Conservation (phyloP, 2,888 invertebrate species). For the Meandrusa payeni region DNA sequence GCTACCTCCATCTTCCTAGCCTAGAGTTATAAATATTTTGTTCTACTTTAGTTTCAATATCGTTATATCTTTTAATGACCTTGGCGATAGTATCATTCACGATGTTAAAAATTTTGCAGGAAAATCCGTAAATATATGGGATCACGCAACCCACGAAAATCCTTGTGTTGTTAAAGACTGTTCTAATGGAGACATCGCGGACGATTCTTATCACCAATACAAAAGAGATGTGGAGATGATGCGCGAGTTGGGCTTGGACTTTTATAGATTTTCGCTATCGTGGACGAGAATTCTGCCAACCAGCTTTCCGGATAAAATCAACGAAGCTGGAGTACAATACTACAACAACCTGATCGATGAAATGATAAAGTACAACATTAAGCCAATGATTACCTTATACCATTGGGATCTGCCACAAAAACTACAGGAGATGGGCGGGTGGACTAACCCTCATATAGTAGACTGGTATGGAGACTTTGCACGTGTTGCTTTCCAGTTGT, state of each 20-base stretch:
- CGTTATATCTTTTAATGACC: no score
- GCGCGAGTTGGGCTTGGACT: constrained; percentile 53
- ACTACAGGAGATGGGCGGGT: constrained; percentile 71
- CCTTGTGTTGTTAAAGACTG: constrained; percentile 67
- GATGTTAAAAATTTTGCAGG: constrained; percentile 49
- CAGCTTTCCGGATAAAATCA: constrained; percentile 48
- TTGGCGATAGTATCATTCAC: no score
- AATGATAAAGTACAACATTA: constrained; percentile 72
- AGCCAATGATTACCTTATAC: constrained; percentile 74
- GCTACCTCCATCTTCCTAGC: no score
- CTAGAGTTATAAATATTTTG: no score
- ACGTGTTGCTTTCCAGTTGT: constrained; percentile 44
- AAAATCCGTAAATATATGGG: constrained; percentile 81
- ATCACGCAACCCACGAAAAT: constrained; percentile 63
- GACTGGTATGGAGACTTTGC: constrained; percentile 60
- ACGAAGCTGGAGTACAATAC: no score
- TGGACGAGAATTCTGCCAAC: constrained; percentile 82
- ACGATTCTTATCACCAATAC: constrained; percentile 78
- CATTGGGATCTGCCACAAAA: constrained; percentile 67
- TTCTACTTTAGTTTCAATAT: no score
- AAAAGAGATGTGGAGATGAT: constrained; percentile 43
- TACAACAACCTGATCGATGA: constrained; percentile 40
- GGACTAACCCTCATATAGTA: constrained; percentile 50
- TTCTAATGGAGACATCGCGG: constrained; percentile 76
- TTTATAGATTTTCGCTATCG: constrained; percentile 74